Evolutionary conservation across 2,797 vertebrate species (phyloP).

Genomic region (Remorina albescens): DNA sequence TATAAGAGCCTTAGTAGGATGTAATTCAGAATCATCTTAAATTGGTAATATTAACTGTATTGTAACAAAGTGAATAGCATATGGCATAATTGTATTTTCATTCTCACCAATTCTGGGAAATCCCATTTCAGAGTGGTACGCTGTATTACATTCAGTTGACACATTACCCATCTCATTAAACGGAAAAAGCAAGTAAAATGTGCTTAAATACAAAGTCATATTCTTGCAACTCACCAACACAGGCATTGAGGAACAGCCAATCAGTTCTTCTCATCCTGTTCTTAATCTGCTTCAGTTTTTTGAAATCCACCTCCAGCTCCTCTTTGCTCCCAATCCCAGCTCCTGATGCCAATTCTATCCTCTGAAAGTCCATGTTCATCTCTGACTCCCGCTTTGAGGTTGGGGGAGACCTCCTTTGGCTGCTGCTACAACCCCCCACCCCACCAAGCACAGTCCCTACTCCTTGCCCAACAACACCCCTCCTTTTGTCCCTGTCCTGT

Average conservation of each 20-base stretch:
- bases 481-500: conserved; percentile 86
- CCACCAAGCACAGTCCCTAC: conserved; percentile 71
- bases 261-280: conserved; percentile 98
- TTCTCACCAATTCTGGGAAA: conserved; percentile 24
- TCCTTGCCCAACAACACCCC: conserved; percentile 70
- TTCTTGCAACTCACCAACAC: conserved; percentile 91
- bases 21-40: conserved; percentile 23
- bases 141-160: conserved; percentile 10
- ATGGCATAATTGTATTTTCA: conserved; percentile 17
- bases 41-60: conserved; percentile 12
- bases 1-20: conserved; percentile 20
- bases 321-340: conserved; percentile 94
- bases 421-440: conserved; percentile 85
- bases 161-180: conserved; percentile 1
- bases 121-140: not conserved
- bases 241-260: conserved; percentile 99
- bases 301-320: conserved; percentile 96
- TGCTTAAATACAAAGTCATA: conserved; percentile 4
- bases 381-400: conserved; percentile 90
- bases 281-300: conserved; percentile 99
- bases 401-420: conserved; percentile 94
- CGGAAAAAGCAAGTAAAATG: not conserved
- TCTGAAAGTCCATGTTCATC: conserved; percentile 96
- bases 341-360: conserved; percentile 94
- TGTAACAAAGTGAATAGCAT: conserved; percentile 3